Base-by-base conservation (phyloP, 2,113 vertebrate species). In the Psilopsiagon aymara region DNA sequence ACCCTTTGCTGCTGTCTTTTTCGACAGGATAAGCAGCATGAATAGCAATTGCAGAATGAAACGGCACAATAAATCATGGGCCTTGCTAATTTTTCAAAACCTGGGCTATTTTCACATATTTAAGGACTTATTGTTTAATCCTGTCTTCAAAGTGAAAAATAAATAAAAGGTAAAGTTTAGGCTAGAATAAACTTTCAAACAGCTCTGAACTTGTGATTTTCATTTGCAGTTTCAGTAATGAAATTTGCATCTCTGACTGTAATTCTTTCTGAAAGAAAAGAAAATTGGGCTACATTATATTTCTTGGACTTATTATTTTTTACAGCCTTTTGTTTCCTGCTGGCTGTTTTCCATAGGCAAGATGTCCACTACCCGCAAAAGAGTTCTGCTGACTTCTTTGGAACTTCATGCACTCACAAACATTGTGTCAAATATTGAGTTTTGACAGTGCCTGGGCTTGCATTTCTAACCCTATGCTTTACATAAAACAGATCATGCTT, bases 211-310 rank as follows among this genome's bases (percentile, higher is more conserved):
- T 77, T 81, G 46, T 35, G 14, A 43, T 2, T 86, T 93, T 73
- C 55, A 95, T 82, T 96, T 92, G 73, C 18, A 69, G 62, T 93
- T 83, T 73, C 60, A 88, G 66, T 90, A 88, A 81, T 52, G 18
- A 92, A 90, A 83, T 71, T 71, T 28, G 7, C 33, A 75, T 33
- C 24, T 82, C 33, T 44, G 39, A 51, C 15, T 28, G 23, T 81
- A 71, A 68, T 17, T 91, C 57, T 88, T 16, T 17, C 24, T 85
- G 87, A 87, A 95, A 94, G 68, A 33, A 13, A 86, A 86, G n/a
- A 78, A 86, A 75, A 92, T 28, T 75, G 23, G 8, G 16, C 28
- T 35, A 51, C 33, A 90, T 95, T 91, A 90, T 85, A 70, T 93
- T 85, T 64, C 39, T 87, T 78, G 80, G 51, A 74, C 14, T 27